Conservation (phyloP, 2,113 vertebrate genomes). For the Myotis lucifugus region DNA sequence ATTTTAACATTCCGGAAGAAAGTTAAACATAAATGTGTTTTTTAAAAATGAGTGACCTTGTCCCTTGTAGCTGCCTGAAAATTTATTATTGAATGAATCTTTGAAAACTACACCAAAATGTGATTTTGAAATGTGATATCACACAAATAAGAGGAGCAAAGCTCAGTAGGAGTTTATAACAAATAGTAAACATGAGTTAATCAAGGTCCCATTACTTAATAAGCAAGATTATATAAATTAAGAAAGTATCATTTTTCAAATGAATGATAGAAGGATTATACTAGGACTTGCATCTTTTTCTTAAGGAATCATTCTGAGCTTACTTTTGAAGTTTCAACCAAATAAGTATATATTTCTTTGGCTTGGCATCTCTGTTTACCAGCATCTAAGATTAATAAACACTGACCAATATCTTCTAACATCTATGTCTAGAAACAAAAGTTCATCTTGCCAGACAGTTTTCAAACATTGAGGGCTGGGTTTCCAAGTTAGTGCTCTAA, state of each 20-base stretch:
- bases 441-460: constrained; percentile 71
- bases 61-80: background rate
- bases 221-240: background rate
- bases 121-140: background rate
- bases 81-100: background rate
- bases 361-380: constrained; percentile 15
- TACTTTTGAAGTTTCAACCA: background rate
- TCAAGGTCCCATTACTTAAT: background rate
- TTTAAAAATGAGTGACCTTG: background rate
- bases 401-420: constrained; percentile 5
- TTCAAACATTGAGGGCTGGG: constrained; percentile 67
- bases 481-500: constrained; percentile 61
- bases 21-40: background rate
- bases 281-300: constrained; percentile 1
- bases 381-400: constrained; percentile 52
- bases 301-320: background rate
- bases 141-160: background rate
- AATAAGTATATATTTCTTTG: background rate
- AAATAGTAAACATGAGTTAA: background rate
- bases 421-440: constrained; percentile 59
- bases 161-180: background rate
- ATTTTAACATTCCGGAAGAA: background rate
- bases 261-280: background rate
- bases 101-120: background rate
- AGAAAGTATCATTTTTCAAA: background rate